Evolutionary conservation across 2,113 vertebrate species (phyloP), one percentile per base, ranked within the genome.

Genomic region (Engystomops pustulosus): DNA sequence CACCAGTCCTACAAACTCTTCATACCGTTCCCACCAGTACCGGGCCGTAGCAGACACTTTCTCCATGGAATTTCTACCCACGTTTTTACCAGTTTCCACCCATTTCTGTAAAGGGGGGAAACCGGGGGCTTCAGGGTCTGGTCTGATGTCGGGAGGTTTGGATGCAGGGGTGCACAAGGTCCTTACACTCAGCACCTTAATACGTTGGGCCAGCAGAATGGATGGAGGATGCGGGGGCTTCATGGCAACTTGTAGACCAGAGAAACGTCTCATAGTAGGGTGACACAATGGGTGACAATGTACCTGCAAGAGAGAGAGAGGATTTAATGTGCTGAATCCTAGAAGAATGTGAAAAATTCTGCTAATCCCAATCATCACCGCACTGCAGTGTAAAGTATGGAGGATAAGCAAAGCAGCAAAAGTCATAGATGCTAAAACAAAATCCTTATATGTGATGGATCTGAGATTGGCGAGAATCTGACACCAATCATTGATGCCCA

Each of bases 1-100:
- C 38, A 88, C 97, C 36, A 99, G 91, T 30, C 97, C 98, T 0
- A 99, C 96, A 89, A 98, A 99, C 89, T 98, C 96, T 88, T 99
- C 98, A 0, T 99, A 99, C 88, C 89, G 94, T 83, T 90, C 92
- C 97, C 97, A 98, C 97, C 96, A 98, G 45, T 87, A 91, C 89
- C 91, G 95, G 82, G 93, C 89, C 0, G 92, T 90, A 69, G 93
- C 87, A 7, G 91, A 88, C 0, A 90, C 87, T 1, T 85, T 88
- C 27, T 93, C 91, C 27, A 91, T 85, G 0, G 94, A 88, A 81
- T 83, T 93, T 83, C 89, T 95, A 0, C 94, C 93, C 91, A 95
- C 87, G 8, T 85, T 79, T 17, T 87, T 92, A 11, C 96, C 95
- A 30, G 95, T 30, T 0, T 90, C 92, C 0, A 90, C 88, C 53